These are phyloP conservation scores for Meteorus cinctellus DNA, from an alignment of 2,888 invertebrate species.

Conservation along the genomic window DNA sequence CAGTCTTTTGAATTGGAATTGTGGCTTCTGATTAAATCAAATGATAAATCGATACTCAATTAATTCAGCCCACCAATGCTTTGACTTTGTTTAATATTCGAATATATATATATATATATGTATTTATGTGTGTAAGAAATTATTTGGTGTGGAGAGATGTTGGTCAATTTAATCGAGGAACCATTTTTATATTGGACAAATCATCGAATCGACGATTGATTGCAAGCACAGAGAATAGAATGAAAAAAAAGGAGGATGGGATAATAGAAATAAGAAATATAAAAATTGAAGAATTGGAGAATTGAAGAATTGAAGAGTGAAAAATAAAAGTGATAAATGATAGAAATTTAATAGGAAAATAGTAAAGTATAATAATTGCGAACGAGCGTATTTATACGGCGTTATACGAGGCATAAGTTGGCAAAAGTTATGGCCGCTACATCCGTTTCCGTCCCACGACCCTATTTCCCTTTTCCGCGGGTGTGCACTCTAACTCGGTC, in stretches of 20 bases:
- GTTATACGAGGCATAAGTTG: conserved; percentile 53
- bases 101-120: background rate
- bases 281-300: background rate
- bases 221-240: background rate
- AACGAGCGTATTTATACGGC: conserved; percentile 35
- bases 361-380: conserved; percentile 44
- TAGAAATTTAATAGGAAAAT: conserved; percentile 48
- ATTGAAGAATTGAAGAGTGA: conserved; percentile 3
- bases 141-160: background rate
- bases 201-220: conserved; percentile 15
- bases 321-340: conserved; percentile 16
- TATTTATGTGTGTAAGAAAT: background rate
- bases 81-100: conserved; percentile 24
- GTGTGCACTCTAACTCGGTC: conserved; percentile 2
- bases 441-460: conserved; percentile 73
- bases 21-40: conserved; percentile 34
- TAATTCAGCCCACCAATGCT: conserved; percentile 30
- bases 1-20: conserved; percentile 33
- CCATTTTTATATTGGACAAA: conserved; percentile 7
- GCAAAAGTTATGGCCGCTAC: conserved; percentile 65
- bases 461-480: conserved; percentile 60
- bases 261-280: background rate
- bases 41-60: conserved; percentile 40
- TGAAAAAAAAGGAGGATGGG: background rate
- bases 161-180: background rate